A percentile compares a stretch with the other conserved stretches of the same genome.
Conservation (phyloP, 2,797 vertebrate species). For the Hemitrygon akajei region DNA sequence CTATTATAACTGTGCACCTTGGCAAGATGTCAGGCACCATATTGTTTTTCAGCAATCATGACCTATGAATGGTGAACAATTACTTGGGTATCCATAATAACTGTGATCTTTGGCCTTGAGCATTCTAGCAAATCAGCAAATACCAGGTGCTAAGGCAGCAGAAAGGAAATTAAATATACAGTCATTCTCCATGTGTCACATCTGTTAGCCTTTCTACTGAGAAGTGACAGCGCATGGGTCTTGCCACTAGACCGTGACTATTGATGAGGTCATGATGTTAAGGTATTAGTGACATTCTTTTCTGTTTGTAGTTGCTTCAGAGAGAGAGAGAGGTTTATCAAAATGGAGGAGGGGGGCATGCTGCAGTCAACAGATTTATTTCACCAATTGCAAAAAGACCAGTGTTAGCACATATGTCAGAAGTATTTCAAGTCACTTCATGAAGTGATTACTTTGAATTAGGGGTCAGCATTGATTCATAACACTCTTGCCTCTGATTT, state of each 20-base stretch:
- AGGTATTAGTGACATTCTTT: background rate
- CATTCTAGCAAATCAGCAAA: constrained; percentile 42
- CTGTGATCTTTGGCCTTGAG: constrained; percentile 46
- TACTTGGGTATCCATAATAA: constrained; percentile 36
- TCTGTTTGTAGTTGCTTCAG: background rate
- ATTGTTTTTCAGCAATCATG: constrained; percentile 19
- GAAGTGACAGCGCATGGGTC: constrained; percentile 44
- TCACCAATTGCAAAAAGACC: background rate
- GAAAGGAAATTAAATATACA: constrained; percentile 38
- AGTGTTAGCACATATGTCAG: background rate
- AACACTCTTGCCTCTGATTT: background rate
- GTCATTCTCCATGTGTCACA: constrained; percentile 47
- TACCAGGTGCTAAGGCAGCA: constrained; percentile 41
- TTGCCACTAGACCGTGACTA: background rate
- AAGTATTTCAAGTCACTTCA: constrained; percentile 2
- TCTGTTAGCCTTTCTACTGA: constrained; percentile 42
- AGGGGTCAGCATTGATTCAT: background rate
- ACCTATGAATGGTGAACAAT: background rate
- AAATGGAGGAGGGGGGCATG: no score
- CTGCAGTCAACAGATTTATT: background rate
- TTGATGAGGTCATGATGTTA: background rate
- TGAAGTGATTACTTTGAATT: background rate
- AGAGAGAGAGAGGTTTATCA: background rate
- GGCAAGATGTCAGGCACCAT: constrained; percentile 13
- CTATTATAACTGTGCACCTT: background rate